These are phyloP conservation scores for Brachionus paranguensis DNA, from an alignment of 1,140 invertebrate species.

Conservation along the genomic window DNA sequence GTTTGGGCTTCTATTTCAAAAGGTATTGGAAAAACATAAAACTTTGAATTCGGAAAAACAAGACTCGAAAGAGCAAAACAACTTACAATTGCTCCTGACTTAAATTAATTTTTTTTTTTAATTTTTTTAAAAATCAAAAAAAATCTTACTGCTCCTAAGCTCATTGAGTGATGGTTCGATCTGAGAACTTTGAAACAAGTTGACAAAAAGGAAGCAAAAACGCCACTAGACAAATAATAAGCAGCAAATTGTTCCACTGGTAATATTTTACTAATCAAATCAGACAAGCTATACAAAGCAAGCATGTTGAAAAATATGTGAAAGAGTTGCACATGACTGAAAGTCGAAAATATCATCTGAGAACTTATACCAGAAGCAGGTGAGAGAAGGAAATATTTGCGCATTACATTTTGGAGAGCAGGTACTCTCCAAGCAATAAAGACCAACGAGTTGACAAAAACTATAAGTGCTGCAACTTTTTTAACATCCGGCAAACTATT, in stretches of 20 bases:
- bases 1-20: constrained; percentile 30
- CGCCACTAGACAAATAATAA: constrained; percentile 25
- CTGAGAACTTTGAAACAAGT: neutral
- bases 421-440: constrained; percentile 25
- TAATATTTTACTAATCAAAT: constrained; percentile 4
- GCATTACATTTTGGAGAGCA: neutral
- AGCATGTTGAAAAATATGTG: constrained; percentile 36
- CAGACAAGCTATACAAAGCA: constrained; percentile 36
- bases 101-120: neutral
- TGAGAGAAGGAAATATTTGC: constrained; percentile 35
- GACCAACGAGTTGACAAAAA: neutral
- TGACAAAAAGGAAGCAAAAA: constrained; percentile 25
- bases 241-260: constrained; percentile 24
- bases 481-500: constrained; percentile 23
- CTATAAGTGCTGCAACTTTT: neutral
- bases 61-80: constrained; percentile 34
- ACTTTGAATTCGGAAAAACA: constrained; percentile 10
- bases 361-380: neutral
- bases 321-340: constrained; percentile 23
- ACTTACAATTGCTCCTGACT: constrained; percentile 25
- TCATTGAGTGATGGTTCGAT: neutral
- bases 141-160: constrained; percentile 23
- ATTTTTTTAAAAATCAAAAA: neutral
- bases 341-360: constrained; percentile 24
- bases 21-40: constrained; percentile 36